Conservation (phyloP, 2,113 vertebrate genomes). For the Capricornis sumatraensis region DNA sequence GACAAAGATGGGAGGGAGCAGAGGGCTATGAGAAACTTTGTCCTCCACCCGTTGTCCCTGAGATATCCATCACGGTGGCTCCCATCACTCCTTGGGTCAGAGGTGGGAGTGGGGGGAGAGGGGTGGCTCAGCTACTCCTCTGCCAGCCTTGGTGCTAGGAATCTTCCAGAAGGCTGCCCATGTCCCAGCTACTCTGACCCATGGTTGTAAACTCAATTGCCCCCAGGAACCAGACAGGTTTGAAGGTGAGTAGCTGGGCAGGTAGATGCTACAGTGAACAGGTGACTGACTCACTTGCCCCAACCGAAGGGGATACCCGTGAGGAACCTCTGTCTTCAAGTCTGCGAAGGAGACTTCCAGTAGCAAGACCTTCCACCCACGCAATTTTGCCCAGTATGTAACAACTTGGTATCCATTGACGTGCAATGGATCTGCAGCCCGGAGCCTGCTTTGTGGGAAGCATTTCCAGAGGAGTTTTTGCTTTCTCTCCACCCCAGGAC, state of each 20-base stretch:
- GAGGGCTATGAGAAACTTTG: not conserved
- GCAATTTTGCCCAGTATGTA: not conserved
- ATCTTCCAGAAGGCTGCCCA: not conserved
- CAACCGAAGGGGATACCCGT: fast-evolving
- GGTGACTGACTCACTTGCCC: not conserved
- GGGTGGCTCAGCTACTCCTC: not conserved
- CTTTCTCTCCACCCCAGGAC: not conserved
- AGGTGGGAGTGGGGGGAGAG: too few relatives aligned
- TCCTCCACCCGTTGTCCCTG: not conserved
- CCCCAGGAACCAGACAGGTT: not conserved
- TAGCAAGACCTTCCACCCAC: too few relatives aligned
- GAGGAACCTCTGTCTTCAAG: not conserved
- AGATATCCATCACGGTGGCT: fast-evolving
- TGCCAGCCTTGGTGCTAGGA: not conserved
- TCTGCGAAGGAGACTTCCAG: not conserved
- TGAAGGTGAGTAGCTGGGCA: not conserved
- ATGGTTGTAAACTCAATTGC: not conserved
- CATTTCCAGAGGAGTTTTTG: not conserved
- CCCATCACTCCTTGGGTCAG: not conserved
- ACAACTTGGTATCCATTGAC: fast-evolving
- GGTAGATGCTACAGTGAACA: not conserved
- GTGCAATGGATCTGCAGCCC: not conserved
- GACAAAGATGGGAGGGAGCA: not conserved
- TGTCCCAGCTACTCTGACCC: not conserved
- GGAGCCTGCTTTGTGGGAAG: fast-evolving